Percentiles rank a stretch among this genome's conserved stretches.
Conservation (phyloP, 2,888 invertebrate species). For the Drosophila hamatofila region DNA sequence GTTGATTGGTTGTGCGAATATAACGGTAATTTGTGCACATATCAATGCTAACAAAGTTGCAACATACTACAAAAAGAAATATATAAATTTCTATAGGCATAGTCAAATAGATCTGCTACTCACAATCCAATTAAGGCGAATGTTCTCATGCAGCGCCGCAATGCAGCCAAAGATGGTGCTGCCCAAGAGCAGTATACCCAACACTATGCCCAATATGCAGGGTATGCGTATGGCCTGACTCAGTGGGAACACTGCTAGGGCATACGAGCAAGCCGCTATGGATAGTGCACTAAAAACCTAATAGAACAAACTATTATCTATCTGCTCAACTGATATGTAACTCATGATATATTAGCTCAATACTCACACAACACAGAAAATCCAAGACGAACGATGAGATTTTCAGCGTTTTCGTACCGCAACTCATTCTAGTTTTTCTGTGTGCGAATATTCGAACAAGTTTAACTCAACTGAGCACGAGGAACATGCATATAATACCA, state of each 20-base stretch:
- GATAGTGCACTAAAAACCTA: constrained; percentile 72
- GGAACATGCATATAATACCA: constrained; percentile 11
- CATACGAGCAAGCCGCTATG: constrained; percentile 72
- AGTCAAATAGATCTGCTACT: constrained; percentile 37
- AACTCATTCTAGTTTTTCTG: constrained; percentile 67
- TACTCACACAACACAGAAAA: constrained; percentile 81
- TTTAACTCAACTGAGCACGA: constrained; percentile 6
- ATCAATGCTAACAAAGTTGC: constrained; percentile 66
- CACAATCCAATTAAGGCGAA: constrained; percentile 73
- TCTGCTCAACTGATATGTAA: constrained; percentile 27
- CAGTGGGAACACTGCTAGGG: constrained; percentile 61
- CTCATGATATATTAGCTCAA: not conserved
- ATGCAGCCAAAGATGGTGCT: constrained; percentile 75
- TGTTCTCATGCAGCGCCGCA: constrained; percentile 64
- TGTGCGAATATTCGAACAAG: constrained; percentile 11
- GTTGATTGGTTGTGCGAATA: constrained; percentile 74
- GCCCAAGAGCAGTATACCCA: constrained; percentile 68
- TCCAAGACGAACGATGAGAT: constrained; percentile 76
- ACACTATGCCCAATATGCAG: constrained; percentile 74
- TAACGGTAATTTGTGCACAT: constrained; percentile 72
- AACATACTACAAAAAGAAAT: constrained; percentile 61
- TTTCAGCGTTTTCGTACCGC: constrained; percentile 74
- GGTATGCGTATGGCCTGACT: constrained; percentile 74
- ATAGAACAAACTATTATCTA: not conserved
- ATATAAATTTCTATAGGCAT: not conserved